Evolutionary conservation across 2,113 vertebrate genomes (phyloP).

Genomic region (Aspiorhynchus laticeps): DNA sequence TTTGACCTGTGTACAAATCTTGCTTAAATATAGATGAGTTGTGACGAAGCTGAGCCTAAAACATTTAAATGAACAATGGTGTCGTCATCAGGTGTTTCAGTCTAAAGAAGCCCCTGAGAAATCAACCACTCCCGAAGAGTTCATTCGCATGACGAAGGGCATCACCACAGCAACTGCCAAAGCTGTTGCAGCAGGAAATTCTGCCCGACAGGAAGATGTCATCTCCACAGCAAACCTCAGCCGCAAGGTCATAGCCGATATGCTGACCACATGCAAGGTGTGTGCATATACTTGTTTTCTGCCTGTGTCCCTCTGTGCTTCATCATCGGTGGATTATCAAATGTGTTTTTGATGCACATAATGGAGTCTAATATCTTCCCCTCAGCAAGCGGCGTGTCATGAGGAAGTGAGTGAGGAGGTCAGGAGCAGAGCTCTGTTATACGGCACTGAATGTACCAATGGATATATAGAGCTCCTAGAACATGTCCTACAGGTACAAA

Average conservation of each 20-base stretch:
- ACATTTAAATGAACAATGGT: neutral
- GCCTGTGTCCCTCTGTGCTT: neutral
- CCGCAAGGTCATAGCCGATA: conserved; percentile 93
- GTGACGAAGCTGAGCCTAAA: neutral
- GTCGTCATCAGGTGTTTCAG: conserved; percentile 84
- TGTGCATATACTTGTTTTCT: neutral
- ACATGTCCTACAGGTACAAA: conserved; percentile 87
- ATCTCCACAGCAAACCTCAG: conserved; percentile 96
- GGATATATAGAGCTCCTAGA: conserved; percentile 91
- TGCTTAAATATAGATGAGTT: neutral
- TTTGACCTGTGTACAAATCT: neutral
- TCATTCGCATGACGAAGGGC: conserved; percentile 96
- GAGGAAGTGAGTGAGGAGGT: conserved; percentile 86
- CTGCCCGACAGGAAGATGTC: conserved; percentile 92
- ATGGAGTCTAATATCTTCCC: neutral
- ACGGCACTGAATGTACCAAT: conserved; percentile 86
- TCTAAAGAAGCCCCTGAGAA: conserved; percentile 89
- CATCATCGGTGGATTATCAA: neutral
- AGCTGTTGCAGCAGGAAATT: conserved; percentile 96
- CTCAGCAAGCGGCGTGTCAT: conserved; percentile 91
- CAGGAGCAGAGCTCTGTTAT: conserved; percentile 82
- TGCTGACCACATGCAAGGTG: conserved; percentile 90
- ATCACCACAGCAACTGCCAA: conserved; percentile 97
- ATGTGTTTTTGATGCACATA: neutral
- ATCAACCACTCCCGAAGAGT: conserved; percentile 91